A percentile compares a stretch with the other conserved stretches of the same genome.
phyloP scores from a whole-genome alignment of 64 coral and sea anemone genomes.

The Anthopleura sola region DNA sequence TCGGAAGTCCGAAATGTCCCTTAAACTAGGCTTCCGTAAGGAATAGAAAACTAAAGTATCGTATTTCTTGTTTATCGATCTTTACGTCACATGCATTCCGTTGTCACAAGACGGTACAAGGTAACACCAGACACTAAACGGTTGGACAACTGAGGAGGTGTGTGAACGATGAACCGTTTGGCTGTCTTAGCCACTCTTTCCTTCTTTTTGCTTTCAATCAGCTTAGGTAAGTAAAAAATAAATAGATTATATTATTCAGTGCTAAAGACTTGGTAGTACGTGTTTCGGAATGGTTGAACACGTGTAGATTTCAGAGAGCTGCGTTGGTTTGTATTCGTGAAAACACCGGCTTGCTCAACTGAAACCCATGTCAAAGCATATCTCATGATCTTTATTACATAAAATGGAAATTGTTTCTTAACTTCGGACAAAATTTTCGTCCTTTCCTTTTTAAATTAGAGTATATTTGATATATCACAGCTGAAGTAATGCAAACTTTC shows the following conservation, averaged over 20 bases:
- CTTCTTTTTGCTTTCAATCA: not conserved
- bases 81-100: conserved; percentile 8
- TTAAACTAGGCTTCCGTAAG: no score
- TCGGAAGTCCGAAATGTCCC: no score
- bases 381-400: no score
- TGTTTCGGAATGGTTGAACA: not conserved
- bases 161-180: not conserved
- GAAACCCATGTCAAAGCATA: not conserved
- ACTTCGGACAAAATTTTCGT: no score
- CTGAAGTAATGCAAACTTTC: no score
- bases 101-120: conserved; percentile 12
- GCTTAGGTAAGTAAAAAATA: not conserved
- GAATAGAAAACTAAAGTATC: no score
- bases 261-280: not conserved
- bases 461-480: no score
- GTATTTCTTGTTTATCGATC: not conserved
- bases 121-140: not conserved
- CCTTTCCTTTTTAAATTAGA: no score
- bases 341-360: not conserved
- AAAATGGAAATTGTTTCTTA: no score
- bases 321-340: not conserved
- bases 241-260: not conserved
- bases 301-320: not conserved
- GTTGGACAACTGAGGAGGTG: not conserved
- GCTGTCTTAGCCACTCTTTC: not conserved